Conservation (phyloP, 2,888 invertebrate species). For the Acanthopleura granulata region DNA sequence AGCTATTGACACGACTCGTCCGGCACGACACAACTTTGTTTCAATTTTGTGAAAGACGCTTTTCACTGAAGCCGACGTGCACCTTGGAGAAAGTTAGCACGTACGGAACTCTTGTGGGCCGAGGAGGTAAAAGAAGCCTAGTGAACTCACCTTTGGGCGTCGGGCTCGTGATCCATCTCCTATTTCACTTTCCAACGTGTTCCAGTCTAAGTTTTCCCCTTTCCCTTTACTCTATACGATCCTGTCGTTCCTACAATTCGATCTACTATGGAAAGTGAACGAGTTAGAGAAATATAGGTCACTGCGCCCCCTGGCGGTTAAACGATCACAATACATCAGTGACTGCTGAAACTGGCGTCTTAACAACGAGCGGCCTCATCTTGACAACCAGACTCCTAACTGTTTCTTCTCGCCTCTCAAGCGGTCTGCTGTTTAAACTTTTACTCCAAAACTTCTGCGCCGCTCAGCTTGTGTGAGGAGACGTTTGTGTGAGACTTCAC, state of each 20-base stretch:
- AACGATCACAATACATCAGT: not conserved
- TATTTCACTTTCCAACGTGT: slow-evolving; percentile 16
- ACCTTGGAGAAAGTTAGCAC: slow-evolving; percentile 19
- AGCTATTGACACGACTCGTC: slow-evolving; percentile 1
- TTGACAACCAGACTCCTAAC: no score
- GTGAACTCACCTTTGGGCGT: slow-evolving; percentile 14
- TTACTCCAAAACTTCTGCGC: no score
- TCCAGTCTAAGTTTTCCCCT: slow-evolving; percentile 2
- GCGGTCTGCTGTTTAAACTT: no score
- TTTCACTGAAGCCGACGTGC: slow-evolving; percentile 16
- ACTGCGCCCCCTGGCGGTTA: slow-evolving; percentile 12
- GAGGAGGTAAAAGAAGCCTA: slow-evolving; percentile 16
- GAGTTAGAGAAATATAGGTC: slow-evolving; percentile 11
- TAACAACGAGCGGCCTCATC: no score
- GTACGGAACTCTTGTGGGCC: slow-evolving; percentile 16
- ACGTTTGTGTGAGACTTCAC: no score
- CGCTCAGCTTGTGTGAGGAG: no score
- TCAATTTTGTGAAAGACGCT: slow-evolving; percentile 17
- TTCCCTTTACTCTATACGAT: not conserved
- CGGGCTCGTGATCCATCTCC: slow-evolving; percentile 18
- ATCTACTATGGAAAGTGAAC: slow-evolving; percentile 18
- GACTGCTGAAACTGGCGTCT: not conserved
- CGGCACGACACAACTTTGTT: slow-evolving; percentile 16
- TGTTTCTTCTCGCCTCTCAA: no score
- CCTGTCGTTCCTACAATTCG: slow-evolving; percentile 9